phyloP scores from a whole-genome alignment of 2,888 invertebrate species.

The Drosophila gaucha region DNA sequence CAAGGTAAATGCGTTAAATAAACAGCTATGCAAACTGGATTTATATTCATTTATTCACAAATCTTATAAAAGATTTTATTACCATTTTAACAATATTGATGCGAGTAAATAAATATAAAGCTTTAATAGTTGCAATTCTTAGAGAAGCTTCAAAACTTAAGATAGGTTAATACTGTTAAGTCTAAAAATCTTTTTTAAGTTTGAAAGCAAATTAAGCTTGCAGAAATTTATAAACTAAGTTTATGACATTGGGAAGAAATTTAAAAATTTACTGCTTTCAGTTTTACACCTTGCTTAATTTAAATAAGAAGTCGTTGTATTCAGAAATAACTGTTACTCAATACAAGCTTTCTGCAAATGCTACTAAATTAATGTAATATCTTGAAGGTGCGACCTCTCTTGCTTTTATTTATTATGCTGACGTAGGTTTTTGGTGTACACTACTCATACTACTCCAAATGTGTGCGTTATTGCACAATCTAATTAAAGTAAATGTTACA shows the following conservation, averaged over 20 bases:
- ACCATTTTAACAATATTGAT: neutral
- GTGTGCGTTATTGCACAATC: constrained; percentile 34
- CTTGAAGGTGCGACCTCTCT: neutral
- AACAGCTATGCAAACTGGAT: neutral
- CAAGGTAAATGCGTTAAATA: constrained; percentile 5
- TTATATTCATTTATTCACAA: neutral
- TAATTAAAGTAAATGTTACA: constrained; percentile 64
- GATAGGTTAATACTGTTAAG: too few relatives aligned
- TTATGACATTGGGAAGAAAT: too few relatives aligned
- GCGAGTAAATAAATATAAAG: neutral
- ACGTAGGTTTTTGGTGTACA: constrained; percentile 10
- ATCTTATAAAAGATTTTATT: neutral
- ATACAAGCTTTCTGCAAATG: neutral
- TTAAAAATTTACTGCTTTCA: too few relatives aligned
- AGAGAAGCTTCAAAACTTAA: too few relatives aligned
- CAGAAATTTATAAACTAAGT: too few relatives aligned
- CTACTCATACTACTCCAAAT: neutral
- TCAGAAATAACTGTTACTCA: neutral
- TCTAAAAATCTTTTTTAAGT: too few relatives aligned
- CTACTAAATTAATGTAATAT: constrained; percentile 18
- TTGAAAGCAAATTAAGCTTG: too few relatives aligned
- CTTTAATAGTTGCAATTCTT: too few relatives aligned
- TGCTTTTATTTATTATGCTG: constrained; percentile 24
- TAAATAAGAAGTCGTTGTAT: too few relatives aligned
- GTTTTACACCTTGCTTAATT: neutral